Evolutionary conservation across 2,888 invertebrate genomes (phyloP).

Genomic region (Tipula vernalis): DNA sequence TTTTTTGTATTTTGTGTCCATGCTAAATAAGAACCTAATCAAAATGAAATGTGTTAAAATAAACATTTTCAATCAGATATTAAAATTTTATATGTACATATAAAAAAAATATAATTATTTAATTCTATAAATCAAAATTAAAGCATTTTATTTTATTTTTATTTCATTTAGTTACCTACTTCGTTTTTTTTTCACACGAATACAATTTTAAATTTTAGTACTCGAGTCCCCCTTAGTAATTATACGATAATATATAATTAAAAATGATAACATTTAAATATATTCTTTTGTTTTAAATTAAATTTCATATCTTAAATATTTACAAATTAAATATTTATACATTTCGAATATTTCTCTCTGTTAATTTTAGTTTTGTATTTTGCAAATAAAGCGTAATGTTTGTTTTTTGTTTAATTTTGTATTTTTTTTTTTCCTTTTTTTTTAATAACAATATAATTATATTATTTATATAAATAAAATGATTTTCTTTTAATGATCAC

Average conservation of each 20-base stretch:
- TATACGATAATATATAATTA: not conserved
- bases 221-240: not conserved
- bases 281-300: not conserved
- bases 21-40: not conserved
- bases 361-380: not conserved
- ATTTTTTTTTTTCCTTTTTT: not conserved
- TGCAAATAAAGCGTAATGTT: slow-evolving; percentile 8
- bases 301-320: not conserved
- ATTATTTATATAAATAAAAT: not conserved
- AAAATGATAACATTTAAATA: not conserved
- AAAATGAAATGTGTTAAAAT: not conserved
- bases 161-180: not conserved
- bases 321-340: not conserved
- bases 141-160: not conserved
- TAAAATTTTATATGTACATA: not conserved
- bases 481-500: slow-evolving; percentile 6
- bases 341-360: not conserved
- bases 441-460: not conserved
- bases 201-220: not conserved
- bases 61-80: not conserved
- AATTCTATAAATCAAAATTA: not conserved
- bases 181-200: not conserved
- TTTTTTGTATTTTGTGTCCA: not conserved
- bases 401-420: not conserved
- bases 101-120: not conserved